Evolutionary conservation across 2,113 vertebrate genomes (phyloP).

Genomic region (Psittacula cyanocephala): DNA sequence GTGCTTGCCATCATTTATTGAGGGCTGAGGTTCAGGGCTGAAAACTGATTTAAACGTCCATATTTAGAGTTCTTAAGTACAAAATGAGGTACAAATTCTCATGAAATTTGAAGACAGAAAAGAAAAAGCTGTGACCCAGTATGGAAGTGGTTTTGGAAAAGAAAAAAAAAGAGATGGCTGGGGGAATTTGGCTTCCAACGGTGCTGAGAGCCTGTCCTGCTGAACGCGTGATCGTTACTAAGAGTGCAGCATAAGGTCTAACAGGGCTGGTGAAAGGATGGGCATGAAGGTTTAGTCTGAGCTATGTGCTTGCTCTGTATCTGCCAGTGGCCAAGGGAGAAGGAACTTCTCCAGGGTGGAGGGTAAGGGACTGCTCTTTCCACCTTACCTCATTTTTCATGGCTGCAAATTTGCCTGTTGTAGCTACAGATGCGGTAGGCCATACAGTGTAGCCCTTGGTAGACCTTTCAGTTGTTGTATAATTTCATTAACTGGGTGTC

Average conservation of each 20-base stretch:
- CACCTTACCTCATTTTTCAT: neutral
- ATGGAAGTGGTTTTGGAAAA: neutral
- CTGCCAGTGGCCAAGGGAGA: neutral
- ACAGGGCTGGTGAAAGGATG: neutral
- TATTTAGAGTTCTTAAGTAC: conserved; percentile 4
- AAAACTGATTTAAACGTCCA: conserved; percentile 18
- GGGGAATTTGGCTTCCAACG: neutral
- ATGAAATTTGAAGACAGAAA: neutral
- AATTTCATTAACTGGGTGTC: neutral
- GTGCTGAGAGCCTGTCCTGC: neutral
- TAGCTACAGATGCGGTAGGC: accelerated
- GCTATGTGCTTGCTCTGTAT: neutral
- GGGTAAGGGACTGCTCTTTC: neutral
- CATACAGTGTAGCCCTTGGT: neutral
- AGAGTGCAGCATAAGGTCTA: neutral
- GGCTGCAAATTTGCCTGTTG: neutral
- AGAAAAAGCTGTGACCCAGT: neutral
- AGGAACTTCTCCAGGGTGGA: neutral
- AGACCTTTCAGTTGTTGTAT: neutral
- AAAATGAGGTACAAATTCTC: conserved; percentile 27
- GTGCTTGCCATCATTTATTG: neutral
- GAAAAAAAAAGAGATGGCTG: neutral
- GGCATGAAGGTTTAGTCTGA: neutral
- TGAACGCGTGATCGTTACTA: neutral
- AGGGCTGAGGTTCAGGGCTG: neutral